Base-by-base conservation (phyloP, 2,888 invertebrate species). In the Eledone cirrhosa region DNA sequence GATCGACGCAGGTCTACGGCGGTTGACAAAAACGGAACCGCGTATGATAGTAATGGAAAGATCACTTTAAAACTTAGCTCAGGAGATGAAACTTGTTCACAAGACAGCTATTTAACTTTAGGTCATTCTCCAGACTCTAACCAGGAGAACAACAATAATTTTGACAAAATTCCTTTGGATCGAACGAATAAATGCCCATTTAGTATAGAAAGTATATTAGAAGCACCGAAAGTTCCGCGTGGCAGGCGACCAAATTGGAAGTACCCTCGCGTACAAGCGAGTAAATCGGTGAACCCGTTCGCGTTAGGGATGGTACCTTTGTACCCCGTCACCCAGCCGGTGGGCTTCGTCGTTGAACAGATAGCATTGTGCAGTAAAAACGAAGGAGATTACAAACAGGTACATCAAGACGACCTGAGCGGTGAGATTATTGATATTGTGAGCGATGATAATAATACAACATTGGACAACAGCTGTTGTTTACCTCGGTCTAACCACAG, bases 241-340 rank as follows among this genome's bases (percentile, higher is more conserved):
- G 91, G 92, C 5, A 84, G 92, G 48, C 87, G 92, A 76, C 92
- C 92, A 5, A 92, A 92, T 83, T 91, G 91, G 76, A 92, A 92
- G 83, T 92, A 92, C 84, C 92, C 92, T 4, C 86, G 91, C 24
- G 91, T 92, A 77, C 90, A 92, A 86, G 91, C 92, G 0, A 90
- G 91, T 85, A 92, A 91, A 84, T 91, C 90, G 80, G 86, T 91
- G 81, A 89, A 90, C 11, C 89, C 90, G 16, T 88, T 90, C 80
- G 85, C 86, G 13, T 80, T 87, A 1, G 87, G 88, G 16, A 89
- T 88, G 84, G 83, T 91, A 78, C 91, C 92, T 1, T 85, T 91
- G 41, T 91, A 90, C 80, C 91, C 91, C 27, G 89, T 92, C 77
- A 92, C 91, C 13, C 92, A 92, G 82, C 92, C 92, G 5, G 90